Conservation (phyloP, 2,888 invertebrate species). For the Strigamia maritima region DNA sequence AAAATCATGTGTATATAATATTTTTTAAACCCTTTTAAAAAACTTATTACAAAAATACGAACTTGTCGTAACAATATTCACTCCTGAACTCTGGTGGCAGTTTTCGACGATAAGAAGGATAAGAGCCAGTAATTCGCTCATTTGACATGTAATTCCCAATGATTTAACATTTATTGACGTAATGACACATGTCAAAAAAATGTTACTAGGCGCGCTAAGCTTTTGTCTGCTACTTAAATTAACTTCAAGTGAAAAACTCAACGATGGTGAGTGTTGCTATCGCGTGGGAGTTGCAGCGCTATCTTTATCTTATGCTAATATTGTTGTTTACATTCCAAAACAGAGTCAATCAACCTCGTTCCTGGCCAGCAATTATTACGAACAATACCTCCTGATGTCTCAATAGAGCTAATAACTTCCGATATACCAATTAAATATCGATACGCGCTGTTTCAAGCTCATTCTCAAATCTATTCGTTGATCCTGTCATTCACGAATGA, state of each 20-base stretch:
- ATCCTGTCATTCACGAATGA: constrained; percentile 44
- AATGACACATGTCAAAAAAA: neutral
- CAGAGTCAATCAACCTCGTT: constrained; percentile 21
- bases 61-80: neutral
- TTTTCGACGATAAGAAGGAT: neutral
- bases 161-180: neutral
- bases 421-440: constrained; percentile 50
- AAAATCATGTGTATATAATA: too few relatives aligned
- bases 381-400: neutral
- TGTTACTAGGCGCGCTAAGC: neutral
- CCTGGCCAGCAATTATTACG: constrained; percentile 1
- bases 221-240: neutral
- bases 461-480: constrained; percentile 59
- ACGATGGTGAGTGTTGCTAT: neutral
- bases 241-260: neutral
- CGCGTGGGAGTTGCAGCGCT: neutral
- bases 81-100: neutral
- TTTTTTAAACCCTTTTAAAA: too few relatives aligned
- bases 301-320: too few relatives aligned
- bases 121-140: too few relatives aligned
- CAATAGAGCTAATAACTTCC: constrained; percentile 36
- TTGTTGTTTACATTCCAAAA: neutral
- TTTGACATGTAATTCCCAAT: neutral
- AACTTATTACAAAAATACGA: too few relatives aligned
- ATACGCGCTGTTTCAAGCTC: constrained; percentile 65